Base-by-base conservation (phyloP, 2,888 invertebrate species). In the Rhodophaea formosa region DNA sequence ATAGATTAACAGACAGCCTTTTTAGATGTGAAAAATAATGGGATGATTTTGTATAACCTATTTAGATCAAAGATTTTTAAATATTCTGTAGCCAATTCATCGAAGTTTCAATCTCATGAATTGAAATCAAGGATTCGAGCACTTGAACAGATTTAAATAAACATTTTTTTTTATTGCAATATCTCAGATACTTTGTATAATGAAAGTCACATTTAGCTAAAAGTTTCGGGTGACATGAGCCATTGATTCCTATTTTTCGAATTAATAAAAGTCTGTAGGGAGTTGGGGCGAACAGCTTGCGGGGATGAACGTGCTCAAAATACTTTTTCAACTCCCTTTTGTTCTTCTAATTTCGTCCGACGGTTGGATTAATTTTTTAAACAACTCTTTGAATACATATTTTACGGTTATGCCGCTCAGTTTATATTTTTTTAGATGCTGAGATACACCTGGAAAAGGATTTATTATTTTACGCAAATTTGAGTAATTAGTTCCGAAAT, bases 291-390 rank as follows among this genome's bases (percentile, higher is more conserved):
- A 64, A 71, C 68, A 70, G 71, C 62, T 62, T 59, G 69, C 68
- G 68, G 67, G 72, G 71, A 69, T 68, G 80, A 72, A 86, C 88
- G 87, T 88, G 87, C 83, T 81, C 79, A 81, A 88, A 88, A 88
- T 86, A 86, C 85, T 82, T 82, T 49, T 74, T 63, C 71, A 74
- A 71, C 65, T 76, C 62, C 64, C 67, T 70, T 72, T 85, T 78
- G 74, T 79, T 79, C 71, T 76, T 69, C 75, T 75, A 74, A 82
- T 86, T 84, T 73, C 77, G 75, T 76, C 77, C 77, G 80, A 60
- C 64, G 66, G 62, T 68, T 70, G 68, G 69, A 69, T 66, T 71
- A 68, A 68, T 68, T 68, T 64, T 60, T 63, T 62, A 59, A 62
- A 39, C 15, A 53, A 44, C 54, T 55, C 44, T 59, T 53, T 56